These are phyloP conservation scores for Ceryle rudis DNA, from an alignment of 2,797 vertebrate genomes.

Conservation along the genomic window DNA sequence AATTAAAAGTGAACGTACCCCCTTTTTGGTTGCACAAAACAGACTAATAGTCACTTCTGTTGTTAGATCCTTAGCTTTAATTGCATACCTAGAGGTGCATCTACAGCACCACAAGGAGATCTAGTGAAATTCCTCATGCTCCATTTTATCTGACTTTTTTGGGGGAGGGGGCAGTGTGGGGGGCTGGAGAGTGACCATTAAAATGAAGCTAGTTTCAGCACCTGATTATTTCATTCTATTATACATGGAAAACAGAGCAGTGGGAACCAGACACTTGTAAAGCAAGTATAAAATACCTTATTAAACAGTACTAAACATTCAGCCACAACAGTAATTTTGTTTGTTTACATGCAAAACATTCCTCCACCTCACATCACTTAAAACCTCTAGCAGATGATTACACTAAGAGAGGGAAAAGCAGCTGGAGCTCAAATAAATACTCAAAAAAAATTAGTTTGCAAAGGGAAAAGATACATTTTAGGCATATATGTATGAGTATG, in stretches of 20 bases:
- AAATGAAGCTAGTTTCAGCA: conserved; percentile 74
- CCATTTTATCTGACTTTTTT: conserved; percentile 78
- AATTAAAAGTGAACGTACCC: conserved; percentile 68
- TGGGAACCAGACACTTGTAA: conserved; percentile 72
- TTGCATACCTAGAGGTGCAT: conserved; percentile 65
- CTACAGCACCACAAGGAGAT: conserved; percentile 62
- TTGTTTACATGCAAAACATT: conserved; percentile 74
- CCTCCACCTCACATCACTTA: conserved; percentile 37
- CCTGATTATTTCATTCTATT: conserved; percentile 78
- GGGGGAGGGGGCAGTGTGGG: conserved; percentile 16
- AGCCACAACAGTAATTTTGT: conserved; percentile 66
- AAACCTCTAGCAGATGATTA: conserved; percentile 59
- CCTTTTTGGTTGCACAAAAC: conserved; percentile 59
- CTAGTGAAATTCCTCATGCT: conserved; percentile 74
- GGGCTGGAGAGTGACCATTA: conserved; percentile 54
- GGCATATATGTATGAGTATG: not conserved
- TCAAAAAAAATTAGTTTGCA: conserved; percentile 42
- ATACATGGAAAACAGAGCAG: conserved; percentile 70
- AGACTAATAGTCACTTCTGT: conserved; percentile 63
- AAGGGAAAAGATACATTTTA: conserved; percentile 45
- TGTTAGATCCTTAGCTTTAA: conserved; percentile 64
- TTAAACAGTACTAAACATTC: conserved; percentile 45
- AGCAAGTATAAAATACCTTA: conserved; percentile 57
- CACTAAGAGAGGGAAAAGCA: conserved; percentile 36
- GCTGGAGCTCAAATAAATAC: conserved; percentile 42